Percentiles rank a stretch among this genome's conserved stretches.
phyloP scores from a whole-genome alignment of 53 echinoderm and acorn worm genomes.

The Crossaster papposus region DNA sequence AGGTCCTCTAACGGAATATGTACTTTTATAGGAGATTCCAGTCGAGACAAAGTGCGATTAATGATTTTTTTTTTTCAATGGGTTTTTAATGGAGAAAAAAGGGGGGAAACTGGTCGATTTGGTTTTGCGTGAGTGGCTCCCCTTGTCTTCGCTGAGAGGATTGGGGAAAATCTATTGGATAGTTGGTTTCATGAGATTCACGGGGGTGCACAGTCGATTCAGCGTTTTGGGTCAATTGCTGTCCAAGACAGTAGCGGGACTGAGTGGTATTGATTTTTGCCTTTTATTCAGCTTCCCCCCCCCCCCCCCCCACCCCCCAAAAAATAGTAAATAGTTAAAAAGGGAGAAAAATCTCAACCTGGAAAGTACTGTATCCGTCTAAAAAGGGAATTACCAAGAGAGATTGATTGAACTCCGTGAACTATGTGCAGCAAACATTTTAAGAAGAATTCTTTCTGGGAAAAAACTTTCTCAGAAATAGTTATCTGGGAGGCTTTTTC shows the following conservation, averaged over 20 bases:
- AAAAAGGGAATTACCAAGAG: background rate
- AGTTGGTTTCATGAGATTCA: slow-evolving; percentile 38
- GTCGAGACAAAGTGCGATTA: slow-evolving; percentile 25
- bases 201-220: slow-evolving; percentile 16
- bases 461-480: no score
- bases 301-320: no score
- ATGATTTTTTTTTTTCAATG: slow-evolving; percentile 36
- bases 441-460: background rate
- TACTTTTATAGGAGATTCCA: slow-evolving; percentile 26
- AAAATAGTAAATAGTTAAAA: no score
- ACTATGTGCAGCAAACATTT: background rate
- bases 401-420: background rate
- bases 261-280: slow-evolving; percentile 38
- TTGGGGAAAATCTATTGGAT: slow-evolving; percentile 20
- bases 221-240: slow-evolving; percentile 56
- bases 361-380: background rate
- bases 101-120: slow-evolving; percentile 8
- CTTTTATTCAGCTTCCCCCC: background rate
- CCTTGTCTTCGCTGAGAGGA: background rate
- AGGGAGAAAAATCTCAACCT: background rate
- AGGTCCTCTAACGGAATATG: slow-evolving; percentile 21
- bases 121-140: slow-evolving; percentile 9
- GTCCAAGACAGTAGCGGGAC: slow-evolving; percentile 25
- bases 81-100: background rate
- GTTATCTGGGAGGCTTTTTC: no score